Evolutionary conservation across 1,140 invertebrate species (phyloP), one percentile per base, ranked within the genome.

Genomic region (Sycobia sp.): DNA sequence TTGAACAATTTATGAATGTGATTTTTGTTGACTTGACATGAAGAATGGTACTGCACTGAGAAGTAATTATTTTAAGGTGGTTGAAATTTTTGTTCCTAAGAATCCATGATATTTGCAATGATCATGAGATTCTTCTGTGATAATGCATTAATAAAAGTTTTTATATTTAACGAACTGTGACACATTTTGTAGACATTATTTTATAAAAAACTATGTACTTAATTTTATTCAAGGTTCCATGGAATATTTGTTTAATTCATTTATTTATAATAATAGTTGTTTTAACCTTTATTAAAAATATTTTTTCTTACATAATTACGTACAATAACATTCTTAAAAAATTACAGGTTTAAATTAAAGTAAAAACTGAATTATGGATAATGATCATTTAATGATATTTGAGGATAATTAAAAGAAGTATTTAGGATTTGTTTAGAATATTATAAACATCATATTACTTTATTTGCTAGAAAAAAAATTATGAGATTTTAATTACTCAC

Each of bases 121-220:
- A 27, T 67, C 59, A 62, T 66, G 22, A 67, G 68, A 39, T 66
- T 67, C 60, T 68, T 62, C 71, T 74, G 70, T 74, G 71, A 73
- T 74, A 72, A 60, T 32, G 67, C 58, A 60, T 53, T 34, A 72
- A 70, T 69, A 69, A 72, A 72, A 65, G 18, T 66, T 68, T 65
- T 69, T 67, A 57, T 61, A 64, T 64, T 67, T 67, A 64, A 64
- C 60, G 56, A 22, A 44, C n/a, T 34, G 22, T 13, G 57, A 27
- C 34, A 50, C 34, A 20, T 36, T 51, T 32, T 34, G 34, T 51
- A n/a, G n/a, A n/a, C n/a, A n/a, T n/a, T n/a, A n/a, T n/a, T n/a
- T n/a, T n/a, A n/a, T n/a, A n/a, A n/a, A n/a, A n/a, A n/a, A n/a
- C n/a, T n/a, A n/a, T n/a, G n/a, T n/a, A n/a, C 29, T 32, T 32